Evolutionary conservation across 2,888 invertebrate genomes (phyloP), one percentile per base, ranked within the genome.

Genomic region (Cataglyphis albicans): DNA sequence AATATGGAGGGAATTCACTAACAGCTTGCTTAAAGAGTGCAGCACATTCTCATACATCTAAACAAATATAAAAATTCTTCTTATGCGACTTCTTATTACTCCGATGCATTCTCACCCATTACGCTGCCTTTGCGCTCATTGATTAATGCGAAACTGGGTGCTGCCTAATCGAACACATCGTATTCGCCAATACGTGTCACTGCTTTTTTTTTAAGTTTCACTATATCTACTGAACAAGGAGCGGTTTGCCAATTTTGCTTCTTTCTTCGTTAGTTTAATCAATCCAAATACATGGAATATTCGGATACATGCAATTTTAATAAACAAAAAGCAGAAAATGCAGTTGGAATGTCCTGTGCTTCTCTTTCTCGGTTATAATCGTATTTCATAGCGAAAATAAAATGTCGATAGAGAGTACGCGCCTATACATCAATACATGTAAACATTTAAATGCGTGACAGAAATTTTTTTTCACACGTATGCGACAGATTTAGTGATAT

Each of bases 1-100:
- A 93, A 92, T 92, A 93, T 94, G 94, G 94, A 94, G 94, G 94
- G 94, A 94, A 93, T 94, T 92, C 90, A 92, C 94, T 94, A 94
- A 94, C 92, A 93, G 94, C 91, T 91, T 92, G 91, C 90, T 92
- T 90, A 91, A 91, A 91, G 87, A 91, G 91, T 91, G 90, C 91
- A 91, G 87, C 92, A 80, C 72, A 89, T 90, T 90, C 92, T 89
- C 92, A 90, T 91, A 92, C 89, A 91, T 89, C 91, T 93, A 93
- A 94, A 94, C 92, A 93, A 93, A 94, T 93, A 93, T 93, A 94
- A 94, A 94, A 93, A 89, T 84, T 91, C 84, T 87, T 90, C 70
- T 67, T 44, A 82, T 76, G 44, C 78, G 57, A 87, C 73, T 41
- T 72, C 48, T 84, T 63, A 21, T 76, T 65, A 44, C 21, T 63